Evolutionary conservation across 2,888 invertebrate species (phyloP).

Genomic region (Tigriopus californicus): DNA sequence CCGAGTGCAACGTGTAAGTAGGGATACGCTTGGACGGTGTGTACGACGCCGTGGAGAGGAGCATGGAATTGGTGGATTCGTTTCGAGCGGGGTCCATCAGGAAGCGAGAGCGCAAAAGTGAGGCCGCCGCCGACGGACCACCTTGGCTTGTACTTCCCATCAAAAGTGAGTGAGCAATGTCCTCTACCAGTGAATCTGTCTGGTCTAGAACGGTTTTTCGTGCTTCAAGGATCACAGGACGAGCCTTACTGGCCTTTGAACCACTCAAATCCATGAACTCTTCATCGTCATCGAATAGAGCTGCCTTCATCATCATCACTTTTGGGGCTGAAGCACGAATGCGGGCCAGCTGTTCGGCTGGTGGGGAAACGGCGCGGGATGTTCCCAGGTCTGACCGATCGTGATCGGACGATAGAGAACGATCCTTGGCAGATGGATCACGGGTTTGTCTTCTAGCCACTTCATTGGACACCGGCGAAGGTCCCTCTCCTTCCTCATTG

Average conservation of each 20-base stretch:
- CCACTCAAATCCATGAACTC: constrained; percentile 20
- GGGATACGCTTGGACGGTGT: neutral
- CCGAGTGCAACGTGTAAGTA: neutral
- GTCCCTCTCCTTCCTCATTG: too few species aligned
- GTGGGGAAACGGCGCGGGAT: neutral
- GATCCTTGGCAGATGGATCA: too few species aligned
- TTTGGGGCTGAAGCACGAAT: constrained; percentile 35
- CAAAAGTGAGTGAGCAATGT: neutral
- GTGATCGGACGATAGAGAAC: too few species aligned
- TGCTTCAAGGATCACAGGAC: neutral
- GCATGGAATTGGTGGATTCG: neutral
- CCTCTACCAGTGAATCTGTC: neutral
- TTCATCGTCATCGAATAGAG: constrained; percentile 39
- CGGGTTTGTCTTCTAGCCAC: too few species aligned
- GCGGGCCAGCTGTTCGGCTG: constrained; percentile 4
- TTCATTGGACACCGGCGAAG: too few species aligned
- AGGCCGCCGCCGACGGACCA: neutral
- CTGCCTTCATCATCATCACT: constrained; percentile 65
- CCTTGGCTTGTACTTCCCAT: neutral
- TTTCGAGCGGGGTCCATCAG: neutral
- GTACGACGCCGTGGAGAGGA: neutral
- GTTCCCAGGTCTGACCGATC: too few species aligned
- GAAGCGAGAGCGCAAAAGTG: neutral
- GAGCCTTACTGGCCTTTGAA: neutral
- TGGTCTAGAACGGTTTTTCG: neutral